Evolutionary conservation across 2,113 vertebrate genomes (phyloP), one percentile per base, ranked within the genome.

Genomic region (Pandion haliaetus): DNA sequence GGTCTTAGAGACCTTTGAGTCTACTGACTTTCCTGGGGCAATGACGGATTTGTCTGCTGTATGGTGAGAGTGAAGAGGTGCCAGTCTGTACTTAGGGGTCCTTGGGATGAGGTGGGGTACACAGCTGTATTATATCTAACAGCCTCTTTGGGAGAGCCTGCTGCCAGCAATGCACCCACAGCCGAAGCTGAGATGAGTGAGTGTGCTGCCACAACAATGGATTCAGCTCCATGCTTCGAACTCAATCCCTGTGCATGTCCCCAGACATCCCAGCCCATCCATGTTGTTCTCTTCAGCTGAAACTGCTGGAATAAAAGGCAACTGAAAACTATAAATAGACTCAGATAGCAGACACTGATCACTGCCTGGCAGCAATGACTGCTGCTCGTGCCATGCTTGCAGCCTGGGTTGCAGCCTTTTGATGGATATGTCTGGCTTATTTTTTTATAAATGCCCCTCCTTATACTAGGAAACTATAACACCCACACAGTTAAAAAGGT

Each of bases 351-450:
- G 49, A 3, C 0, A 7, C 20, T 2, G 3, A 13, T 76, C 38
- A 5, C 36, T 0, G 1, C 14, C 45, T 1, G 3, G 9, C 47
- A 5, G 36, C 47, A 34, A 8, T 0, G 1, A 25, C 13, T 55
- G 9, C 29, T 0, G 0, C 50, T 67, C 5, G 2, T 0, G 0
- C 40, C 0, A 0, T 2, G 2, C 13, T 7, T 61, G 49, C 24
- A 38, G 77, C 49, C 24, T 2, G 2, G 17, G 6, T 42, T 2
- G 1, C 24, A 84, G 80, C 19, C 40, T 29, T 40, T 32, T 36
- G 36, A 38, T 3, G 1, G 17, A 19, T 12, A 6, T 0, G 0
- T 71, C 55, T 94, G 79, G 16, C 8, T 70, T 77, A 31, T 18
- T 47, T 49, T 62, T 16, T 31, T 9, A 16, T 19, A 14, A 73